Percentiles rank a stretch among this genome's conserved stretches.
Conservation (phyloP, 2,888 invertebrate species). For the Nebria brevicollis region DNA sequence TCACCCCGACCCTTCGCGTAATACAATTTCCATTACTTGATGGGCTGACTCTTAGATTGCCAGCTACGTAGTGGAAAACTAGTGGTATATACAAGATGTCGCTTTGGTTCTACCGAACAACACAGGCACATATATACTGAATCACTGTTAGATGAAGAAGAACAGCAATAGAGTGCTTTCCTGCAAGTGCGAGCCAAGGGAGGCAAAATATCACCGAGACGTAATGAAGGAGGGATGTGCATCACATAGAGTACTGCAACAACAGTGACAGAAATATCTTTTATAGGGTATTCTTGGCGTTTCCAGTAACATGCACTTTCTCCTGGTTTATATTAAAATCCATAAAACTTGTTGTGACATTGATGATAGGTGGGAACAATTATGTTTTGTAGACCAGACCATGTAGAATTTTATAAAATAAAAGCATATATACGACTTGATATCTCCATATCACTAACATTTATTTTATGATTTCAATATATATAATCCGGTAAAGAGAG, state of each 20-base stretch:
- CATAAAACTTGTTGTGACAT: conserved; percentile 45
- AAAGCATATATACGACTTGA: no score
- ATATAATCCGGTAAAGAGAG: background rate
- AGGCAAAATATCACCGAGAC: conserved; percentile 38
- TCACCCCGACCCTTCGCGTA: conserved; percentile 57
- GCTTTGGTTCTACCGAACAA: background rate
- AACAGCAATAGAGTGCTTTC: background rate
- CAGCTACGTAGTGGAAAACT: conserved; percentile 35
- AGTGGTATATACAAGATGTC: conserved; percentile 19
- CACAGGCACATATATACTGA: conserved; percentile 14
- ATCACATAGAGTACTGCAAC: conserved; percentile 10
- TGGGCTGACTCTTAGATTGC: conserved; percentile 53
- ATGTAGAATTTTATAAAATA: no score
- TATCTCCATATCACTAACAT: no score
- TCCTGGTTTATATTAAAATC: conserved; percentile 41
- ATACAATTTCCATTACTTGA: conserved; percentile 60
- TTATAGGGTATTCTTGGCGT: conserved; percentile 34
- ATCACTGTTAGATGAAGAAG: background rate
- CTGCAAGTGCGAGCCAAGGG: background rate
- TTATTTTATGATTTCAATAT: no score
- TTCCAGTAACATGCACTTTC: conserved; percentile 27
- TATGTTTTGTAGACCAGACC: no score
- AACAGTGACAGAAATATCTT: conserved; percentile 41
- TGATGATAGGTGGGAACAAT: conserved; percentile 25
- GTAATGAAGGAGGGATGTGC: conserved; percentile 44